A percentile compares a stretch with the other conserved stretches of the same genome.
Conservation (phyloP, 2,888 invertebrate genomes). For the Pammene aurita region DNA sequence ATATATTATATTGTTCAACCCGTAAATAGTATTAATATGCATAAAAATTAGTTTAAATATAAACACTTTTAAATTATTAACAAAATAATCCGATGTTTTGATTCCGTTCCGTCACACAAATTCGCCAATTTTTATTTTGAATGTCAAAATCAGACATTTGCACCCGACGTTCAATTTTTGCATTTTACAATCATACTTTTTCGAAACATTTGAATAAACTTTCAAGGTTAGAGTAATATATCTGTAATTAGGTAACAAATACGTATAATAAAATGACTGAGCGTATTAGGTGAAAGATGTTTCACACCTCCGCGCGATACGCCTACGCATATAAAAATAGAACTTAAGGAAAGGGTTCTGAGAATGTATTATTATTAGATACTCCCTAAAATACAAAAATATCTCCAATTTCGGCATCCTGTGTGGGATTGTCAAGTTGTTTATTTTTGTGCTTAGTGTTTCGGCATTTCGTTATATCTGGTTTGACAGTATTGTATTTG, state of each 20-base stretch:
- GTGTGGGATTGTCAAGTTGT: conserved; percentile 25
- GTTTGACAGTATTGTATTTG: conserved; percentile 9
- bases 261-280: not conserved
- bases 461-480: not conserved
- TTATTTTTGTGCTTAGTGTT: conserved; percentile 16
- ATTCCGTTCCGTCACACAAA: conserved; percentile 11
- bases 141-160: conserved; percentile 38
- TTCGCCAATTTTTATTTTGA: conserved; percentile 32
- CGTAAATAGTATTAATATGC: conserved; percentile 33
- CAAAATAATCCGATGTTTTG: conserved; percentile 29
- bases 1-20: conserved; percentile 42
- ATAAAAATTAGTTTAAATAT: conserved; percentile 27
- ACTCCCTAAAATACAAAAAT: conserved; percentile 32
- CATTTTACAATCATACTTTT: conserved; percentile 20
- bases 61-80: conserved; percentile 2
- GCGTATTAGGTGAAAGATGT: conserved; percentile 30
- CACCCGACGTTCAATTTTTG: conserved; percentile 34
- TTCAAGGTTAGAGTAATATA: not conserved
- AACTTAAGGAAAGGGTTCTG: conserved; percentile 10
- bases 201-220: not conserved
- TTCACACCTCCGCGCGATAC: conserved; percentile 47
- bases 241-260: not conserved
- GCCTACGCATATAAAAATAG: conserved; percentile 43
- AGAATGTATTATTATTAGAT: conserved; percentile 19
- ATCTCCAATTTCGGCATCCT: conserved; percentile 34